phyloP scores from a whole-genome alignment of 1,140 invertebrate genomes.

The Geopemphigus sp. region DNA sequence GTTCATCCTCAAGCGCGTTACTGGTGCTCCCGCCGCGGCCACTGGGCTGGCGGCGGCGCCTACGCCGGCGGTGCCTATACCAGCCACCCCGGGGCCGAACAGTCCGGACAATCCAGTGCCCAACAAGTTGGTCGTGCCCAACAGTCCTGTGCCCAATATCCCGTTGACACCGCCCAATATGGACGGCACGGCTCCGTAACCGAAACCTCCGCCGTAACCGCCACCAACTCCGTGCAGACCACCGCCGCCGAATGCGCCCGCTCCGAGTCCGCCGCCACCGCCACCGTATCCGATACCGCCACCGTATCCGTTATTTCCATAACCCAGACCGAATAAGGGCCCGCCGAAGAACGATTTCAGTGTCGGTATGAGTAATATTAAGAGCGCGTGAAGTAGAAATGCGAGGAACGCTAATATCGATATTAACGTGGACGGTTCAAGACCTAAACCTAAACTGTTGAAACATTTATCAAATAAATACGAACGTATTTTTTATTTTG shows the following conservation, averaged over 20 bases:
- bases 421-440: constrained; percentile 44
- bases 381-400: constrained; percentile 33
- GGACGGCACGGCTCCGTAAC: constrained; percentile 19
- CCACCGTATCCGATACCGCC: neutral
- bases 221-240: neutral
- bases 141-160: constrained; percentile 23
- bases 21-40: neutral
- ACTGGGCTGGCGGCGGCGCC: neutral
- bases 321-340: constrained; percentile 1
- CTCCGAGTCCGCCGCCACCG: neutral
- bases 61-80: neutral
- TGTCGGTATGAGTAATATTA: constrained; percentile 30
- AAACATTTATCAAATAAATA: too few relatives aligned
- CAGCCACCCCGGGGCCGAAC: constrained; percentile 11
- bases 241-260: neutral
- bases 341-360: constrained; percentile 17
- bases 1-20: neutral
- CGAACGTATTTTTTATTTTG: too few relatives aligned
- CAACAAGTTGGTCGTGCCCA: constrained; percentile 28
- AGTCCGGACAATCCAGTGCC: constrained; percentile 32
- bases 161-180: constrained; percentile 35
- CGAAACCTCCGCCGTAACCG: neutral
- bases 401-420: constrained; percentile 24
- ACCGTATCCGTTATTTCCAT: neutral
- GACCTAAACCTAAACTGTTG: constrained; percentile 11